Percentiles rank a stretch among this genome's conserved stretches.
phyloP scores from a whole-genome alignment of 2,113 vertebrate species.

The Megaceryle maxima region DNA sequence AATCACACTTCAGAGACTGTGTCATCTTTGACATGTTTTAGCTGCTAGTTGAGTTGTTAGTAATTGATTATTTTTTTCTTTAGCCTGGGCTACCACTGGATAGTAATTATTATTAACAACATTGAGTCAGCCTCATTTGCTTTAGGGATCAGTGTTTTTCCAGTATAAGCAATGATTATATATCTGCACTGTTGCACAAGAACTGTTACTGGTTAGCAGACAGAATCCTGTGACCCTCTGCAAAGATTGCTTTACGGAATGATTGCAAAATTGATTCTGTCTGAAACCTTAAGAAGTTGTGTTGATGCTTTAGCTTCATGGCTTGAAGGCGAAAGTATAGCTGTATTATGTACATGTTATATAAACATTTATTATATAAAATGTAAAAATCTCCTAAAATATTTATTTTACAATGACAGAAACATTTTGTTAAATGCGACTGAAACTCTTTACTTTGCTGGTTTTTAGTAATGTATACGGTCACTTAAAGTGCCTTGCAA shows the following conservation, averaged over 20 bases:
- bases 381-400: not conserved
- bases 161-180: not conserved
- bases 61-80: not conserved
- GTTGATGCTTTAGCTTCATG: not conserved
- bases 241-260: not conserved
- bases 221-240: not conserved
- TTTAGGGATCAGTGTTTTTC: not conserved
- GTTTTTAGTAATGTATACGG: not conserved
- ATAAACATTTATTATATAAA: not conserved
- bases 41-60: not conserved
- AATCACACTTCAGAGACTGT: not conserved
- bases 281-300: not conserved
- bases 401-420: not conserved
- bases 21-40: not conserved
- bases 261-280: not conserved
- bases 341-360: not conserved
- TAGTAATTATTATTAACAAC: not conserved
- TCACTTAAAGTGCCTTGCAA: not conserved
- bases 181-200: not conserved
- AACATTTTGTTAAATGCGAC: not conserved
- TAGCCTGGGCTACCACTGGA: not conserved
- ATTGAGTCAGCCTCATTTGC: not conserved
- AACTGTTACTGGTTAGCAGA: not conserved
- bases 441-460: not conserved
- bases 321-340: not conserved